Percentiles rank a stretch among this genome's conserved stretches.
These are phyloP conservation scores for Capromys pilorides DNA, from an alignment of 2,797 vertebrate genomes.

Conservation along the genomic window DNA sequence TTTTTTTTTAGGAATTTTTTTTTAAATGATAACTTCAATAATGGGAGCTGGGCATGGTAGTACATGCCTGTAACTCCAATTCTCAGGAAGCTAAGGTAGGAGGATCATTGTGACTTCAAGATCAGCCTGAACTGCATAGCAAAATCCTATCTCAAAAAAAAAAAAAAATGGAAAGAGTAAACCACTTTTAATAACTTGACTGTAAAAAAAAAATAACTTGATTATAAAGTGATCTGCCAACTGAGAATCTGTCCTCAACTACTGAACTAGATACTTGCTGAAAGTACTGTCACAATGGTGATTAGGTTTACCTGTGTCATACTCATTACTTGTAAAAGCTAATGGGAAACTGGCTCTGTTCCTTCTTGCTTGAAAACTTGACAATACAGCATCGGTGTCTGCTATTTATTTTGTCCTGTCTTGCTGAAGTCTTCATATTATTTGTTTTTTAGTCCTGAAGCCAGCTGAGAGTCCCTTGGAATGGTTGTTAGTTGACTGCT, in stretches of 20 bases:
- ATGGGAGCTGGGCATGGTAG: neutral
- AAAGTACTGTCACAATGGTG: neutral
- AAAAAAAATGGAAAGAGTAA: neutral
- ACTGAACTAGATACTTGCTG: neutral
- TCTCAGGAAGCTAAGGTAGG: too few relatives aligned
- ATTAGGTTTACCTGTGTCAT: neutral
- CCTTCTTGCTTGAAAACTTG: constrained; percentile 30
- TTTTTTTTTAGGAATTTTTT: neutral
- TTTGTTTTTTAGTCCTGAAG: constrained; percentile 35
- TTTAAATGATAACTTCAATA: neutral
- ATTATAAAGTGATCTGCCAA: constrained; percentile 24
- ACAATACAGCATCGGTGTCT: neutral
- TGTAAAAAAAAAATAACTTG: constrained; percentile 43
- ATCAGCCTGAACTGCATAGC: too few relatives aligned
- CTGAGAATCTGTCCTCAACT: neutral
- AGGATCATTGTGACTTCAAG: too few relatives aligned
- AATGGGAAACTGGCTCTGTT: neutral
- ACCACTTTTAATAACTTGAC: constrained; percentile 1
- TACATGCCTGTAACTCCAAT: too few relatives aligned
- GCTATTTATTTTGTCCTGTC: constrained; percentile 28
- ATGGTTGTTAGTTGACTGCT: neutral
- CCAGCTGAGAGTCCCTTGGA: neutral
- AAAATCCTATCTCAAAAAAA: too few relatives aligned
- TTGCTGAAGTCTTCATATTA: constrained; percentile 10
- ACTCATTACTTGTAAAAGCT: constrained; percentile 41